Evolutionary conservation across 2,797 vertebrate species (phyloP).

Genomic region (Uromys caudimaculatus): DNA sequence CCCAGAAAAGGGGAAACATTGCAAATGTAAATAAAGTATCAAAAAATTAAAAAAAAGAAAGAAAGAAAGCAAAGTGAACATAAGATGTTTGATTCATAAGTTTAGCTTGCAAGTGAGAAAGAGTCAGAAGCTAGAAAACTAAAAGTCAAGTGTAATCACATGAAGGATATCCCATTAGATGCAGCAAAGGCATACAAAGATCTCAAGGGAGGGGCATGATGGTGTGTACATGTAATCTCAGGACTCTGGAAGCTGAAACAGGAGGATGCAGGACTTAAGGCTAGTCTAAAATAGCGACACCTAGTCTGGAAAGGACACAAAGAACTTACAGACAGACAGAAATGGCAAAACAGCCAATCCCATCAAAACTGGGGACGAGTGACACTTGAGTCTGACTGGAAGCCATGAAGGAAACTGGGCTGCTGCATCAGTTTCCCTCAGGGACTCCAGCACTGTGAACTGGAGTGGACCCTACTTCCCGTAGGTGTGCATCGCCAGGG

Average conservation of each 20-base stretch:
- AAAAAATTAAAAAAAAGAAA: too few relatives aligned
- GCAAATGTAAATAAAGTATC: too few relatives aligned
- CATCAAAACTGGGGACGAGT: not conserved
- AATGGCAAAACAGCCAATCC: not conserved
- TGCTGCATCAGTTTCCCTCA: not conserved
- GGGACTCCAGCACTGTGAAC: not conserved
- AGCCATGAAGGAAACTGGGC: not conserved
- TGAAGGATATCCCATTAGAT: not conserved
- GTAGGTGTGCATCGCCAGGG: too few relatives aligned
- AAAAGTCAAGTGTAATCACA: not conserved
- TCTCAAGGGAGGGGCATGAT: not conserved
- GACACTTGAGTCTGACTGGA: not conserved
- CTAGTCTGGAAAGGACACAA: not conserved
- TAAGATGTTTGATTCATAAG: not conserved
- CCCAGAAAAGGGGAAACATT: too few relatives aligned
- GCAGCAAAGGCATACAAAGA: not conserved
- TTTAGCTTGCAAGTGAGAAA: not conserved
- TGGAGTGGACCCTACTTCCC: not conserved
- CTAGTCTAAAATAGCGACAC: not conserved
- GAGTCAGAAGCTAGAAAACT: conserved; percentile 5
- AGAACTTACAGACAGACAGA: not conserved
- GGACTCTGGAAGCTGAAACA: too few relatives aligned
- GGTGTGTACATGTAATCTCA: not conserved
- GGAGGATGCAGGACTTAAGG: not conserved
- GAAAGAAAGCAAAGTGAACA: not conserved